A percentile compares a stretch with the other conserved stretches of the same genome.
Evolutionary conservation across 2,888 invertebrate genomes (phyloP).

Genomic region (Vesta saturnalis): DNA sequence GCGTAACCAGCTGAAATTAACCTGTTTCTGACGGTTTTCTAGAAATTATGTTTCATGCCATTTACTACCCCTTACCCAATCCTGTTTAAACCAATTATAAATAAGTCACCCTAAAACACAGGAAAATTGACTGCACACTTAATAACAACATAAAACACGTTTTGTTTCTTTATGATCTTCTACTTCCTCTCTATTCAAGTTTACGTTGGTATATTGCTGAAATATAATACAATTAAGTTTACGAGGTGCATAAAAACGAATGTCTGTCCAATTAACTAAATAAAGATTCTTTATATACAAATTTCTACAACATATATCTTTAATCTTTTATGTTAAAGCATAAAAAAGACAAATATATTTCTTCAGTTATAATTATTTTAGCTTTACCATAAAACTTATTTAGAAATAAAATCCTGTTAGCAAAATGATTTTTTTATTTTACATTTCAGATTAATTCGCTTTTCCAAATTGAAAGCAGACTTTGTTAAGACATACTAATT

Average conservation of each 20-base stretch:
- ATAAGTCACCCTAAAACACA: slow-evolving; percentile 14
- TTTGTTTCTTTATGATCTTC: slow-evolving; percentile 4
- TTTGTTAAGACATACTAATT: too few species aligned
- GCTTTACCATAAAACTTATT: too few species aligned
- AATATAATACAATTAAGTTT: slow-evolving; percentile 6
- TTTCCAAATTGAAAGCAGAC: too few species aligned
- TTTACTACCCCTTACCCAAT: slow-evolving; percentile 17
- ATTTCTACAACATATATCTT: too few species aligned
- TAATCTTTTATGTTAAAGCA: too few species aligned
- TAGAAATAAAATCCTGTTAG: too few species aligned
- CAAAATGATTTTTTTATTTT: too few species aligned
- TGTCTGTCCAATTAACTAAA: neutral
- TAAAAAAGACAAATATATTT: too few species aligned
- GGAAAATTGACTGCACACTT: neutral
- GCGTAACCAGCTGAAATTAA: slow-evolving; percentile 31
- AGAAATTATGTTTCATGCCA: slow-evolving; percentile 29
- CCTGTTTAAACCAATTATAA: slow-evolving; percentile 25
- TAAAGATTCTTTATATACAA: neutral
- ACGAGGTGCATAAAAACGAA: neutral
- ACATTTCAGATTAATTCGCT: too few species aligned
- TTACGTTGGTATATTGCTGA: neutral
- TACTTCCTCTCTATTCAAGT: neutral
- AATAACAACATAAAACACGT: slow-evolving; percentile 6
- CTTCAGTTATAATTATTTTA: too few species aligned
- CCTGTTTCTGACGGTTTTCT: slow-evolving; percentile 29